Conservation (phyloP, 2,113 vertebrate species). For the Antechinus stuartii region DNA sequence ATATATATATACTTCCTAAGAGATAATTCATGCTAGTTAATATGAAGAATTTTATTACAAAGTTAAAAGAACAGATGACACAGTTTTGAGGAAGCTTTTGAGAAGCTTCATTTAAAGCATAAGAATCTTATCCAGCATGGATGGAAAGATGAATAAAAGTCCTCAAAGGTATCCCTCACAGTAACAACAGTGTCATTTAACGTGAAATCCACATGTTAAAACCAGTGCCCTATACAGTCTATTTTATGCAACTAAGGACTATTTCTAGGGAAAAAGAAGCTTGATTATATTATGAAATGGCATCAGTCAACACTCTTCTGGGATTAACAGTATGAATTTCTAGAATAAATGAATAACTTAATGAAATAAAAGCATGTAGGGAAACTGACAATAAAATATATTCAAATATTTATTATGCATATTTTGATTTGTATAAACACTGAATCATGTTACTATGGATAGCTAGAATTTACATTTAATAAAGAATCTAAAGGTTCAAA, state of each 20-base stretch:
- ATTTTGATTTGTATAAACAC: constrained; percentile 18
- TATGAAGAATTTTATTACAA: constrained; percentile 34
- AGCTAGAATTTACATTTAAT: constrained; percentile 8
- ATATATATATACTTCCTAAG: neutral
- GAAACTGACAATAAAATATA: neutral
- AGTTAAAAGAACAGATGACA: constrained; percentile 29
- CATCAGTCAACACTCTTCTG: constrained; percentile 36
- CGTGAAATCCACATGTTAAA: constrained; percentile 65
- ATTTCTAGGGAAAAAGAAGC: constrained; percentile 5
- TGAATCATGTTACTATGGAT: neutral
- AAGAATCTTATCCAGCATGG: constrained; percentile 45
- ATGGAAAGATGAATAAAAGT: constrained; percentile 51
- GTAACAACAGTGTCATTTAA: constrained; percentile 42
- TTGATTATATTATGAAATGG: neutral
- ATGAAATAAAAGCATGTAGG: constrained; percentile 43
- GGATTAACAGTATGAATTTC: constrained; percentile 52
- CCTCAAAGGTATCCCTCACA: constrained; percentile 49
- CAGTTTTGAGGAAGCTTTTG: constrained; percentile 27
- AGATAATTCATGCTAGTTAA: neutral
- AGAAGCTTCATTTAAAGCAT: constrained; percentile 53
- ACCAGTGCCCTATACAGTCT: constrained; percentile 53
- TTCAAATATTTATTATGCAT: constrained; percentile 27
- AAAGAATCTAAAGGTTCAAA: neutral
- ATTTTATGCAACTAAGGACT: constrained; percentile 39
- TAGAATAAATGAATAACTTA: constrained; percentile 61